Conservation (phyloP, 2,888 invertebrate genomes). For the Pantelozetes paolii region DNA sequence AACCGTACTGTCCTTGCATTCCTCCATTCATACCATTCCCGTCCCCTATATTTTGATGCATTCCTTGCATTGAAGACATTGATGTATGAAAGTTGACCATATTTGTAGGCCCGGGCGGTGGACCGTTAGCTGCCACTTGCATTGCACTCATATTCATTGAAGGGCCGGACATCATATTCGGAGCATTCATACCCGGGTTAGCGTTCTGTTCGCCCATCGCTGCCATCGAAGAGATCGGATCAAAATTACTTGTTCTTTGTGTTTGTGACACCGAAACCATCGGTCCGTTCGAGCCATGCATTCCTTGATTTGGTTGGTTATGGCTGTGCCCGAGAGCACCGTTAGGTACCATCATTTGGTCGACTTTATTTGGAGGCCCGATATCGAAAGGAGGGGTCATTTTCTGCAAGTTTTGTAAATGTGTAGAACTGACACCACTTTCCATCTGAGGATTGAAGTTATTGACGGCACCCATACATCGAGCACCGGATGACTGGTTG, state of each 20-base stretch:
- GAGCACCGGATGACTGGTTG: conserved; percentile 8
- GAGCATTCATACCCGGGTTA: conserved; percentile 34
- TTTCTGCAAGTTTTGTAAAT: conserved; percentile 48
- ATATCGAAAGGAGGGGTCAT: conserved; percentile 48
- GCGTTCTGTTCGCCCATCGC: conserved; percentile 67
- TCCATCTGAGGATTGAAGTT: conserved; percentile 38
- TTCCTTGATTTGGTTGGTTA: neutral
- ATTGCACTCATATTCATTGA: conserved; percentile 48
- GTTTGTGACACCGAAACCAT: conserved; percentile 2
- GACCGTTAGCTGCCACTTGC: conserved; percentile 44
- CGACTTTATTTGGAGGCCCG: conserved; percentile 43
- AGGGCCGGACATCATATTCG: conserved; percentile 47
- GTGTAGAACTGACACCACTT: conserved; percentile 44
- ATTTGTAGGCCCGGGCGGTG: conserved; percentile 48
- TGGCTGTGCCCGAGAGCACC: conserved; percentile 11
- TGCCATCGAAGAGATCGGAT: conserved; percentile 86
- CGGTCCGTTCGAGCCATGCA: conserved; percentile 4
- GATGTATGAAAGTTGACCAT: conserved; percentile 53
- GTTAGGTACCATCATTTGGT: conserved; percentile 35
- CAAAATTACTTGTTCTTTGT: conserved; percentile 63
- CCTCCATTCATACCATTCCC: conserved; percentile 38
- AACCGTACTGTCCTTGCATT: conserved; percentile 42
- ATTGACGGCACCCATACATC: conserved; percentile 3
- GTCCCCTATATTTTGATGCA: conserved; percentile 47
- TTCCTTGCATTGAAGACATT: conserved; percentile 50